Base-by-base conservation (phyloP, 2,797 vertebrate genomes). In the Sebastes ruberrimus region DNA sequence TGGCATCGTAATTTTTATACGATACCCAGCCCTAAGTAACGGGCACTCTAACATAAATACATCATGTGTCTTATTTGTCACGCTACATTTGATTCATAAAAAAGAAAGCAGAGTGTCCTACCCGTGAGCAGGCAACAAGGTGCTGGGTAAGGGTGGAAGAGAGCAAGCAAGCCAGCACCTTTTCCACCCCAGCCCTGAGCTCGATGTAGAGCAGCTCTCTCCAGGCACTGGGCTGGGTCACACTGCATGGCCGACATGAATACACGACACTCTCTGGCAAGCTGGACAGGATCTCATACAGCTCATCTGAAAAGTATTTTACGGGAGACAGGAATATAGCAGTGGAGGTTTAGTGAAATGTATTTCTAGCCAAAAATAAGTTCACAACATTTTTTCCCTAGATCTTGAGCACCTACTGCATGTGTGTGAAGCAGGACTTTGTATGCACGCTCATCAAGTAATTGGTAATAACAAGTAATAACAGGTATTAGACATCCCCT, bases 261-360 rank as follows among this genome's bases (percentile, higher is more conserved):
- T 98, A 98, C 33, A 98, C 96, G 20, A 98, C 97, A 3, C 97
- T 97, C 89, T 98, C 97, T 0, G 97, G 97, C 55, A 97, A 89
- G 84, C 96, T 97, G 27, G 97, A 98, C 84, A 98, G 93, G 93
- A 98, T 97, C 95, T 98, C 97, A 18, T 98, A 98, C 72, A 97
- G 94, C 90, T 98, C 97, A 83, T 98, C 97, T 98, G 91, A 33
- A 90, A 91, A 1, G 0, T 49, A 57, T 46, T 71, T 57, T 7
- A 76, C 6, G 82, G 38, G 53, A 52, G 6, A 71, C 20, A 56
- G 28, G 23, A 1, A 55, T 57, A 65, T 2, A 67, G 2, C 22
- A 60, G 6, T 46, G 27, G 23, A 57, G 2, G 10, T 25, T 10
- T 7, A n/a, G n/a, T 7, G 6, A 69, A 64, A 35, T 64, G 8